Percentiles rank a stretch among this genome's conserved stretches.
Evolutionary conservation across 2,888 invertebrate genomes (phyloP).

Genomic region (Sthenelais limicola): DNA sequence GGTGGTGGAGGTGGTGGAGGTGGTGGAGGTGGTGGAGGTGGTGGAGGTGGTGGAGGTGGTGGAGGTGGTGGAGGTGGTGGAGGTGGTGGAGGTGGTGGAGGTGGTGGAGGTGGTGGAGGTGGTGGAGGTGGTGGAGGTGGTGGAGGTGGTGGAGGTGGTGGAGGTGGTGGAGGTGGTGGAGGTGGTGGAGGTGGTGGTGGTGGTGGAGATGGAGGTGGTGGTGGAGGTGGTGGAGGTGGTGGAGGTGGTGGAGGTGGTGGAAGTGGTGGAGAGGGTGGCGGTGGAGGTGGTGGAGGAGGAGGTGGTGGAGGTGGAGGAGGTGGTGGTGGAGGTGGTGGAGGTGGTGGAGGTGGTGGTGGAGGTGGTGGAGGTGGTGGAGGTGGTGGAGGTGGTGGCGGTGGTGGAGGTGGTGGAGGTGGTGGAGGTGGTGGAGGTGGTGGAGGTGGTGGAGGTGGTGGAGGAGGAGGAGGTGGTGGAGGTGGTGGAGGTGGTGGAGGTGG

Average conservation of each 20-base stretch:
- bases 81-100: neutral
- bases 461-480: too few species aligned
- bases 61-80: constrained; percentile 6
- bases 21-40: neutral
- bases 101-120: constrained; percentile 1
- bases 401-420: constrained; percentile 27
- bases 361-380: constrained; percentile 38
- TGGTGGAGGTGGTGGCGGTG: constrained; percentile 26
- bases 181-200: constrained; percentile 9
- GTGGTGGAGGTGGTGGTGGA: constrained; percentile 33
- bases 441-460: constrained; percentile 35
- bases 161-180: constrained; percentile 1
- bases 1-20: constrained; percentile 1
- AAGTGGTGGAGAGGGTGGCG: too few species aligned
- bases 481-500: too few species aligned
- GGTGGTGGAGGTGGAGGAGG: constrained; percentile 35
- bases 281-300: too few species aligned
- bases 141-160: neutral
- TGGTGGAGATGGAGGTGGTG: too few species aligned
- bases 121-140: neutral
- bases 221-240: constrained; percentile 18
- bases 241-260: constrained; percentile 1
- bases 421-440: constrained; percentile 26
- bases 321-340: constrained; percentile 34
- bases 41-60: neutral